These are phyloP conservation scores for Gonocerus acuteangulatus DNA, from an alignment of 2,888 invertebrate genomes.

Conservation along the genomic window DNA sequence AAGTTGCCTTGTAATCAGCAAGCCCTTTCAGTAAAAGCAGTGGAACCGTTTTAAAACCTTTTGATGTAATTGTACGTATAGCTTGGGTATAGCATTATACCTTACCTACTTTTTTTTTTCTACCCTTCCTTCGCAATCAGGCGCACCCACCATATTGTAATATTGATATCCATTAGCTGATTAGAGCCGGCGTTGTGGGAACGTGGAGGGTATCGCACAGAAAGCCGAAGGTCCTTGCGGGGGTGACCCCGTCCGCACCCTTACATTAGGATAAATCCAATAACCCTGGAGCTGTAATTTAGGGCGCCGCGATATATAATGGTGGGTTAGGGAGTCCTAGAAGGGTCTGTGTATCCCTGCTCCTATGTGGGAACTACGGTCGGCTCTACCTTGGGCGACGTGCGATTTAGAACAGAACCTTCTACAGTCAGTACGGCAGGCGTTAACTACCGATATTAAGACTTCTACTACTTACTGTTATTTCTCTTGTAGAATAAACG, in stretches of 20 bases:
- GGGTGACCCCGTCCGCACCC: neutral
- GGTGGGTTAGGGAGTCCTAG: neutral
- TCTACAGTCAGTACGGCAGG: too few species aligned
- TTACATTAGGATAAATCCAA: conserved; percentile 11
- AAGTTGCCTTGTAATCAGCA: too few species aligned
- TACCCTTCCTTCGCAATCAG: neutral
- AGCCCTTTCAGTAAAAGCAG: too few species aligned
- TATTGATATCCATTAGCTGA: conserved; percentile 12
- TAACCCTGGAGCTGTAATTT: conserved; percentile 11
- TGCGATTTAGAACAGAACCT: too few species aligned
- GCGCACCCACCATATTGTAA: neutral
- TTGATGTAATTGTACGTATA: conserved; percentile 1
- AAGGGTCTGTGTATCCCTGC: conserved; percentile 2
- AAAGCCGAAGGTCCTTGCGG: neutral
- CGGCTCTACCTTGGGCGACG: neutral
- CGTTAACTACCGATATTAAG: too few species aligned
- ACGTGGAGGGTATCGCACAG: neutral
- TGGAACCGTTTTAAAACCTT: too few species aligned
- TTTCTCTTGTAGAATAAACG: too few species aligned
- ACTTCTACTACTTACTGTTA: too few species aligned
- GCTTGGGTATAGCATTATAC: neutral
- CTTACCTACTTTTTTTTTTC: neutral
- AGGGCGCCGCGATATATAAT: conserved; percentile 7
- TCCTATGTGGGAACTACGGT: neutral
- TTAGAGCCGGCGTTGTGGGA: conserved; percentile 3